Percentiles rank a stretch among this genome's conserved stretches.
Evolutionary conservation across 2,797 vertebrate species (phyloP).

Genomic region (Lutjanus argentimaculatus): DNA sequence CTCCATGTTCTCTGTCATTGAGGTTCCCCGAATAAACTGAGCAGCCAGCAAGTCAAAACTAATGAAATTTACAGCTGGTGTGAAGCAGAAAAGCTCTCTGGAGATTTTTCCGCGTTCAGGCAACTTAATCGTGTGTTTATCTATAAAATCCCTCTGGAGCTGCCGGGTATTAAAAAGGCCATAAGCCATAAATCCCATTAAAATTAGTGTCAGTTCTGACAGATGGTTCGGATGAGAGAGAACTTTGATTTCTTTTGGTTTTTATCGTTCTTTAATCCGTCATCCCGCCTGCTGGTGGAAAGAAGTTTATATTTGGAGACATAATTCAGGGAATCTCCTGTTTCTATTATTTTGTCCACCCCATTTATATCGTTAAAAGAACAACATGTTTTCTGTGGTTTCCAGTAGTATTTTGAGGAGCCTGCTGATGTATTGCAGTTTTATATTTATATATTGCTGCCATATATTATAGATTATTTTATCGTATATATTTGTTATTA

Average conservation of each 20-base stretch:
- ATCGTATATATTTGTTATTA: too few relatives aligned
- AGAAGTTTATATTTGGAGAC: not conserved
- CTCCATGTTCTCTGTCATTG: not conserved
- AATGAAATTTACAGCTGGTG: slow-evolving; percentile 14
- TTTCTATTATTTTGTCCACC: too few relatives aligned
- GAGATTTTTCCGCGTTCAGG: not conserved
- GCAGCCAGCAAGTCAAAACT: not conserved
- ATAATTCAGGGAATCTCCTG: too few relatives aligned
- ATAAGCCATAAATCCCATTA: slow-evolving; percentile 15
- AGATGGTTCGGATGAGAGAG: not conserved
- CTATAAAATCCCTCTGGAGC: not conserved
- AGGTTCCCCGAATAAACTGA: not conserved
- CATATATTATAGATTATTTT: too few relatives aligned
- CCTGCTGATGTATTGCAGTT: too few relatives aligned
- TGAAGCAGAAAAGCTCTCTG: slow-evolving; percentile 14
- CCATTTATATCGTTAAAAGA: too few relatives aligned
- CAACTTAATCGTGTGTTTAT: slow-evolving; percentile 40
- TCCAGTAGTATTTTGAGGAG: too few relatives aligned
- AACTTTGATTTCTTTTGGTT: not conserved
- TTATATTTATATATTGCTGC: too few relatives aligned
- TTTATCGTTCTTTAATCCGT: not conserved
- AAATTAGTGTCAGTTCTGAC: slow-evolving; percentile 5
- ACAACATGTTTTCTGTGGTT: too few relatives aligned
- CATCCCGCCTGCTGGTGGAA: not conserved
- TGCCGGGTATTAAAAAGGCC: not conserved